A percentile compares a stretch with the other conserved stretches of the same genome.
Conservation (phyloP, 2,888 invertebrate species). For the Carabus problematicus region DNA sequence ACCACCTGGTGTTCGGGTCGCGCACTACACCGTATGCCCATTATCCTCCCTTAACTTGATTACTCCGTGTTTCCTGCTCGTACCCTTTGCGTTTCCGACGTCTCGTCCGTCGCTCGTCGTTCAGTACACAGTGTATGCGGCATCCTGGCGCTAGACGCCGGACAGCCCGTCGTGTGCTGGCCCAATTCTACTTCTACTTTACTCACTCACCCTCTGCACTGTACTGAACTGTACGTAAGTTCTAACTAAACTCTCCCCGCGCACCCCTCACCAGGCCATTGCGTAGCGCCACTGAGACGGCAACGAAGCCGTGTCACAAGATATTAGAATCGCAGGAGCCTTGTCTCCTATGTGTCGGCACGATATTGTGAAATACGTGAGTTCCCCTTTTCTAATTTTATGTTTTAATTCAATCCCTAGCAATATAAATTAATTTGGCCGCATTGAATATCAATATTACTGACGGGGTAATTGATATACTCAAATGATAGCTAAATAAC, state of each 20-base stretch:
- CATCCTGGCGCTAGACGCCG: constrained; percentile 6
- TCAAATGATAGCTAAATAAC: no score
- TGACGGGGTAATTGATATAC: no score
- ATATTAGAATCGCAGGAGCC: constrained; percentile 27
- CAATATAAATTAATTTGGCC: constrained; percentile 31
- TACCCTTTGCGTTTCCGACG: constrained; percentile 1
- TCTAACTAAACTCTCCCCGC: no score
- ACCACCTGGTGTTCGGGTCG: constrained; percentile 56
- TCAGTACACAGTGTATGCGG: constrained; percentile 5
- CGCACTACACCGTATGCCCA: constrained; percentile 14
- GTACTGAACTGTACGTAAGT: no score
- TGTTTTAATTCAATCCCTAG: constrained; percentile 32
- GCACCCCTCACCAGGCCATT: no score
- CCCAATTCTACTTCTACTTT: background rate
- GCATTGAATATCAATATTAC: background rate
- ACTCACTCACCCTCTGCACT: no score
- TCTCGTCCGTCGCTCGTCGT: background rate
- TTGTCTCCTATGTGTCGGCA: background rate
- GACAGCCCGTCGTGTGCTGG: background rate
- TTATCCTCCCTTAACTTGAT: constrained; percentile 17
- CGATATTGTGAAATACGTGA: constrained; percentile 27
- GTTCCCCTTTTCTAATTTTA: constrained; percentile 31
- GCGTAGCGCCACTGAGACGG: no score
- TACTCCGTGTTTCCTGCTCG: background rate
- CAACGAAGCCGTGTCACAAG: background rate